These are phyloP conservation scores for Astur gentilis DNA, from an alignment of 2,113 vertebrate genomes.

Conservation along the genomic window DNA sequence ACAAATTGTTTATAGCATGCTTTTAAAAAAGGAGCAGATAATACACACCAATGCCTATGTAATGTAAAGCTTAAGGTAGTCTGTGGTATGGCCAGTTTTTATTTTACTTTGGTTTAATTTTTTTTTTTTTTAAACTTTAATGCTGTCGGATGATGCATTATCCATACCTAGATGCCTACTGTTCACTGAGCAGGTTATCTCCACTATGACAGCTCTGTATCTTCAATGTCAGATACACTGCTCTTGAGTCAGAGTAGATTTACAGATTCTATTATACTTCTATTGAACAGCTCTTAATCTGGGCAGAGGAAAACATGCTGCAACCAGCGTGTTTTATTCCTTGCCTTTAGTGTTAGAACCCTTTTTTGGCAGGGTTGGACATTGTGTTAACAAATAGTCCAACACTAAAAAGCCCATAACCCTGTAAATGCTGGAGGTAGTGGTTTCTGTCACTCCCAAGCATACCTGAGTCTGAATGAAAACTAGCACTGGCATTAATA, in stretches of 20 bases:
- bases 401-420: neutral
- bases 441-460: neutral
- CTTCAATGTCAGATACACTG: conserved; percentile 64
- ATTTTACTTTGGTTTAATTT: conserved; percentile 34
- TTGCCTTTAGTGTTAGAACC: conserved; percentile 36
- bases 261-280: conserved; percentile 79
- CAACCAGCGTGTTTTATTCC: conserved; percentile 68
- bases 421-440: neutral
- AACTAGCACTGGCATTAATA: neutral
- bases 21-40: neutral
- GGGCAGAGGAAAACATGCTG: conserved; percentile 67
- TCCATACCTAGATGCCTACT: conserved; percentile 18
- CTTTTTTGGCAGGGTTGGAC: conserved; percentile 47
- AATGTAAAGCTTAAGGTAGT: conserved; percentile 1
- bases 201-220: conserved; percentile 66
- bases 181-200: conserved; percentile 60
- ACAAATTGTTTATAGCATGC: neutral
- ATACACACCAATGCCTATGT: neutral
- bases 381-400: conserved; percentile 42
- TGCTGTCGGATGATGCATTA: conserved; percentile 59
- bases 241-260: conserved; percentile 72
- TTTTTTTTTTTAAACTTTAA: neutral
- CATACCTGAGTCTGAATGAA: neutral
- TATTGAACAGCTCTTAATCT: conserved; percentile 77
- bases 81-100: neutral